Conservation (phyloP, 2,113 vertebrate genomes). For the Bothrops jararaca region DNA sequence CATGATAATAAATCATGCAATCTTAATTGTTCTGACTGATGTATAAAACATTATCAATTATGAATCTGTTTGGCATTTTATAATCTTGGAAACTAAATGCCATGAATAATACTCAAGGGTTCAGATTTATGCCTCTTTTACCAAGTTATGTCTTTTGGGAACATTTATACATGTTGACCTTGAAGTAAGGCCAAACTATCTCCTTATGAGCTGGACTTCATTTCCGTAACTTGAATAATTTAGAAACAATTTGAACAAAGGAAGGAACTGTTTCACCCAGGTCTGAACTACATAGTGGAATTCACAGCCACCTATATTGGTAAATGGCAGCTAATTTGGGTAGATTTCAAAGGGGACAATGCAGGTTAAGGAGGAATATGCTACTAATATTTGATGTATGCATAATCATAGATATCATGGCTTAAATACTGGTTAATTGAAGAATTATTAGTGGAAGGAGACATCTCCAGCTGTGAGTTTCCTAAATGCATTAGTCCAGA, state of each 20-base stretch:
- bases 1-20: not conserved
- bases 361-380: not conserved
- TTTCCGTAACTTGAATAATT: not conserved
- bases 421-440: not conserved
- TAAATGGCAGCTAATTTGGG: not conserved
- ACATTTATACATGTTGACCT: not conserved
- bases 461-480: not conserved
- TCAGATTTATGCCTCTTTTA: not conserved
- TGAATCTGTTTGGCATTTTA: not conserved
- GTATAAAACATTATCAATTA: not conserved
- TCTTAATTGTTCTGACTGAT: constrained; percentile 6
- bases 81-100: not conserved
- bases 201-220: not conserved
- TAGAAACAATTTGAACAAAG: not conserved
- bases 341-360: not conserved
- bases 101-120: not conserved
- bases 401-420: not conserved
- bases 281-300: not conserved
- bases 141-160: not conserved
- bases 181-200: not conserved
- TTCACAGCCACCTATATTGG: not conserved
- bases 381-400: not conserved
- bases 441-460: not conserved
- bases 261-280: not conserved
- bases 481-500: not conserved